These are phyloP conservation scores for Lepetodrilus schrolli DNA, from an alignment of 2,888 invertebrate genomes.

Conservation along the genomic window DNA sequence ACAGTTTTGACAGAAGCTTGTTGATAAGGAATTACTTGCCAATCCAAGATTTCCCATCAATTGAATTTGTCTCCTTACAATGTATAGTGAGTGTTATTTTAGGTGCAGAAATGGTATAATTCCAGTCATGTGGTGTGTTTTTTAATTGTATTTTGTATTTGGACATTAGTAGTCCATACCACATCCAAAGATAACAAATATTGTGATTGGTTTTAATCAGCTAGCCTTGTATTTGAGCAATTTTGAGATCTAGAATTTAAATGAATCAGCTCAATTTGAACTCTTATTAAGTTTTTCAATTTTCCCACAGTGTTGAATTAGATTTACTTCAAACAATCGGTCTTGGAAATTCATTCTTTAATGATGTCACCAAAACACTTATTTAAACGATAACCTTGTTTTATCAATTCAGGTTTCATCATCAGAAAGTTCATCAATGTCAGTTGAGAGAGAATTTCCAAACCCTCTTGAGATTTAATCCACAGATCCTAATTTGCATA, in stretches of 20 bases:
- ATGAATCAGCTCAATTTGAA: not conserved
- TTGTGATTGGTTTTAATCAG: not conserved
- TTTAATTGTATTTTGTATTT: too few species aligned
- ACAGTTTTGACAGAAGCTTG: too few species aligned
- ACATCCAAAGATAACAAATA: too few species aligned
- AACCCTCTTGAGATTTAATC: not conserved
- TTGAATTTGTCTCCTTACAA: too few species aligned
- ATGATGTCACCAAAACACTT: conserved; percentile 16
- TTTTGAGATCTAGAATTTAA: not conserved
- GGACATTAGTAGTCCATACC: too few species aligned
- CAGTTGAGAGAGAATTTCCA: not conserved
- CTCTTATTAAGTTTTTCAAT: not conserved
- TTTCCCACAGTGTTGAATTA: not conserved
- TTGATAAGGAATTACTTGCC: too few species aligned
- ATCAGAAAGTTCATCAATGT: not conserved
- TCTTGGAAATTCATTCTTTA: conserved; percentile 15
- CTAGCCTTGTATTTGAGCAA: not conserved
- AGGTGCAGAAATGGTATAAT: too few species aligned
- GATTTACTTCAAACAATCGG: conserved; percentile 12
- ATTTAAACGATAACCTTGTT: conserved; percentile 23
- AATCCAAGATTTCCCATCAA: too few species aligned
- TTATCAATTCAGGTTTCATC: not conserved
- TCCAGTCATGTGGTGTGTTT: too few species aligned
- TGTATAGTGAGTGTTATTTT: too few species aligned
- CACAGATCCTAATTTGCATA: not conserved